Base-by-base conservation (phyloP, 2,113 vertebrate species). In the Coreoperca whiteheadi region DNA sequence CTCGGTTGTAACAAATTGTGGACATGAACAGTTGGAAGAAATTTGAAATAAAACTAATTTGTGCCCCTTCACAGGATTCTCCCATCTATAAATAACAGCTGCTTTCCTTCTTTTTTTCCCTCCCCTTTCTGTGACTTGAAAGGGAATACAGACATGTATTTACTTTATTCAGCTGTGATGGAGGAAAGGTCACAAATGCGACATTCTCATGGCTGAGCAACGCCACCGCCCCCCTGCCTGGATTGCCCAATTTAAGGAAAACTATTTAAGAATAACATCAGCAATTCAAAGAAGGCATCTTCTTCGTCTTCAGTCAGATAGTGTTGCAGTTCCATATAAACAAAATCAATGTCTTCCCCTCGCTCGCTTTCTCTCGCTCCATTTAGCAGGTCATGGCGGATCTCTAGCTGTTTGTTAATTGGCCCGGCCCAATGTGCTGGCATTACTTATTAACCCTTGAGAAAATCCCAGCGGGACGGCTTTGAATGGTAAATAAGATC, bases 381-480 rank as follows among this genome's bases (percentile, higher is more conserved):
- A 86, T 86, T 81, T 81, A 80, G 53, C 78, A 77, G 70, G 74
- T 87, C 65, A 74, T 74, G 74, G 63, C 39, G 68, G 72, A 79
- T 74, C 78, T 77, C 78, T 81, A 37, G 79, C 81, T 83, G 90
- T 87, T 73, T 80, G 69, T 88, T 89, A 87, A 87, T 89, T 89
- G 82, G 65, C 65, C 56, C 43, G 32, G 56, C 54, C 57, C 4
- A 1, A 78, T 72, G 74, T 73, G 77, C 61, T 83, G 65, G 23
- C 81, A 84, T 85, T 86, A 83, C 86, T 89, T 87, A 76, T 83
- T 83, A 88, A 88, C 83, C 83, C 83, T 79, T 77, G 69, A 82
- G n/a, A 84, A 81, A 77, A 64, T 80, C 85, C 80, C 90, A 82
- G 67, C 25, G 32, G 84, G 71, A 39, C n/a, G 74, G 41, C 69